Conservation (phyloP, 1,140 invertebrate genomes). For the Drosophila teissieri region DNA sequence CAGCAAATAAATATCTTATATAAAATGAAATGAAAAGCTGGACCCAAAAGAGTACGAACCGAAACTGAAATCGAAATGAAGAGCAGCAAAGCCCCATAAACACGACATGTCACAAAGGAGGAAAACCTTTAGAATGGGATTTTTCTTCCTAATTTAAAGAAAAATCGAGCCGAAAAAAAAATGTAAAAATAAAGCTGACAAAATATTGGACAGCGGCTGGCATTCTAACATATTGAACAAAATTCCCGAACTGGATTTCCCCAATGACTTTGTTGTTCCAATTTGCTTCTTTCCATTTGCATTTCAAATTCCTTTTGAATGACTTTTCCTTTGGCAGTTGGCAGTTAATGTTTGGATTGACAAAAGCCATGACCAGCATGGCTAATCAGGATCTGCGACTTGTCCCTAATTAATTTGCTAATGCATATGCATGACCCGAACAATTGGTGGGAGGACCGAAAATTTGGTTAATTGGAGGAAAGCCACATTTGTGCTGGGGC, state of each 20-base stretch:
- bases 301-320: slow-evolving; percentile 71
- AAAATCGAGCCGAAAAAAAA: slow-evolving; percentile 35
- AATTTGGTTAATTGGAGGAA: slow-evolving; percentile 66
- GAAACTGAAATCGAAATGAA: slow-evolving; percentile 21
- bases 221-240: slow-evolving; percentile 51
- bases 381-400: slow-evolving; percentile 52
- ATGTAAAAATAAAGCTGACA: slow-evolving; percentile 29
- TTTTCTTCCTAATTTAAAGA: slow-evolving; percentile 53
- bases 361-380: slow-evolving; percentile 42
- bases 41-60: slow-evolving; percentile 27
- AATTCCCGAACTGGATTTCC: slow-evolving; percentile 63
- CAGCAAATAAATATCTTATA: slow-evolving; percentile 77
- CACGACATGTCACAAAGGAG: slow-evolving; percentile 69
- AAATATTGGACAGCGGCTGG: slow-evolving; percentile 13
- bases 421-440: slow-evolving; percentile 60
- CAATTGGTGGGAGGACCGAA: slow-evolving; percentile 54
- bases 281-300: slow-evolving; percentile 56
- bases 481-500: slow-evolving; percentile 46
- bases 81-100: slow-evolving; percentile 76
- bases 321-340: slow-evolving; percentile 48
- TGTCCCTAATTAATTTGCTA: slow-evolving; percentile 67
- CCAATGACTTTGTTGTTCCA: slow-evolving; percentile 59
- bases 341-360: slow-evolving; percentile 60
- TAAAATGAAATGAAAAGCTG: slow-evolving; percentile 69
- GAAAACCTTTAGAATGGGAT: not conserved